Percentiles rank a stretch among this genome's conserved stretches.
Evolutionary conservation across 2,113 vertebrate genomes (phyloP).

Genomic region (Nibea coibor): DNA sequence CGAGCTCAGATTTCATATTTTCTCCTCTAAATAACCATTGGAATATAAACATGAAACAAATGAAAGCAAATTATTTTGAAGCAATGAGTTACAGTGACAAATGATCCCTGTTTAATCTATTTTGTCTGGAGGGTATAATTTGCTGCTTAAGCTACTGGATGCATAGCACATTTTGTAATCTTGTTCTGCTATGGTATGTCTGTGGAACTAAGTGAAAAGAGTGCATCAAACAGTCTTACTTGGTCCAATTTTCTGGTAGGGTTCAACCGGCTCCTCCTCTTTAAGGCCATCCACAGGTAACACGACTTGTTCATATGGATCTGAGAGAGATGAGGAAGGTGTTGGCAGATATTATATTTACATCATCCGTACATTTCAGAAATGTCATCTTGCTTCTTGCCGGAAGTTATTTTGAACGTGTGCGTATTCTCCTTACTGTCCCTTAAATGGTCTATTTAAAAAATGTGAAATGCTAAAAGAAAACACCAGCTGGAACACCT

Average conservation of each 20-base stretch:
- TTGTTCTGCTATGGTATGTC: background rate
- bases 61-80: background rate
- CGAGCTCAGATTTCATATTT: background rate
- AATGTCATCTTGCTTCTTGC: background rate
- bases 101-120: background rate
- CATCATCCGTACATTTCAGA: background rate
- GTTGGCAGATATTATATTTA: background rate
- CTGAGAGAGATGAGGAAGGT: slow-evolving; percentile 74
- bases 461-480: too few relatives aligned
- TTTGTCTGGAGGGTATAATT: background rate
- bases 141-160: background rate
- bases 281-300: slow-evolving; percentile 93
- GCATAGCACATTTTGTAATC: background rate
- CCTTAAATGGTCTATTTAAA: background rate
- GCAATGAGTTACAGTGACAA: background rate
- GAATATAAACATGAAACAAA: slow-evolving; percentile 5
- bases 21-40: background rate
- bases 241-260: slow-evolving; percentile 98
- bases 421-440: background rate
- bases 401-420: background rate
- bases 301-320: slow-evolving; percentile 95
- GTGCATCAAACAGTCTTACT: slow-evolving; percentile 86
- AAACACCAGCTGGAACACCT: too few relatives aligned
- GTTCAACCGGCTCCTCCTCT: slow-evolving; percentile 92
- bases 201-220: background rate